Percentiles rank a stretch among this genome's conserved stretches.
phyloP scores from a whole-genome alignment of 2,113 vertebrate species.

The Picathartes gymnocephalus region DNA sequence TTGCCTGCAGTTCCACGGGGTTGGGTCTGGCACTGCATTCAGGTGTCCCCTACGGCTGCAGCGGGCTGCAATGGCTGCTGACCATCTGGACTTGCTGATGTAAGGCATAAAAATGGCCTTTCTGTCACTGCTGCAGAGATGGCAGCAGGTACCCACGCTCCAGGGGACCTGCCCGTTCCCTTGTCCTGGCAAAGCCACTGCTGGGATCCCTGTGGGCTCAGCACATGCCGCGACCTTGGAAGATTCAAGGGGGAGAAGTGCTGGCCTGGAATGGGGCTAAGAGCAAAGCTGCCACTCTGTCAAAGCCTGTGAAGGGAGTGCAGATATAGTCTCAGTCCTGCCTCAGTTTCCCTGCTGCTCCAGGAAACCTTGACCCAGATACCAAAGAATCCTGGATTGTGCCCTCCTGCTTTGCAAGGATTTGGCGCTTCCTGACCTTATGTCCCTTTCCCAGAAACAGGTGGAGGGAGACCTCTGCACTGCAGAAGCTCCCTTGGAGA shows the following conservation, averaged over 20 bases:
- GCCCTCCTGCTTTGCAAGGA: not conserved
- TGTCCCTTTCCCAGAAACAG: not conserved
- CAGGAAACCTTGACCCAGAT: not conserved
- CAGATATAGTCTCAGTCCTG: not conserved
- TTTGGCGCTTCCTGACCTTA: not conserved
- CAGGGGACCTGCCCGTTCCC: not conserved
- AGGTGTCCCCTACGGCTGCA: not conserved
- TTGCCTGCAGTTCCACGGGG: not conserved
- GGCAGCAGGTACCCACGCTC: not conserved
- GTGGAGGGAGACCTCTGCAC: not conserved
- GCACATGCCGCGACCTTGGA: rapidly evolving
- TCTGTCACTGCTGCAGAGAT: not conserved
- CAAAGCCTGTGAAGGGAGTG: not conserved
- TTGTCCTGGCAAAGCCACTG: not conserved
- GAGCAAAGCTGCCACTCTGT: not conserved
- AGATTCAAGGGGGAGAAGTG: not conserved
- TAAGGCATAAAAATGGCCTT: not conserved
- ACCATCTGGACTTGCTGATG: conserved; percentile 11
- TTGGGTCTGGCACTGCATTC: not conserved
- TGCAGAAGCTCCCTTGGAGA: not conserved
- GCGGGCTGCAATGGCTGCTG: not conserved
- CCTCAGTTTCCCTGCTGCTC: not conserved
- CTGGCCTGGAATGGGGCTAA: rapidly evolving
- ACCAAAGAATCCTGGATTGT: not conserved
- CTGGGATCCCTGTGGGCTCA: rapidly evolving